Evolutionary conservation across 2,797 vertebrate species (phyloP).

Genomic region (Malurus leucopterus): DNA sequence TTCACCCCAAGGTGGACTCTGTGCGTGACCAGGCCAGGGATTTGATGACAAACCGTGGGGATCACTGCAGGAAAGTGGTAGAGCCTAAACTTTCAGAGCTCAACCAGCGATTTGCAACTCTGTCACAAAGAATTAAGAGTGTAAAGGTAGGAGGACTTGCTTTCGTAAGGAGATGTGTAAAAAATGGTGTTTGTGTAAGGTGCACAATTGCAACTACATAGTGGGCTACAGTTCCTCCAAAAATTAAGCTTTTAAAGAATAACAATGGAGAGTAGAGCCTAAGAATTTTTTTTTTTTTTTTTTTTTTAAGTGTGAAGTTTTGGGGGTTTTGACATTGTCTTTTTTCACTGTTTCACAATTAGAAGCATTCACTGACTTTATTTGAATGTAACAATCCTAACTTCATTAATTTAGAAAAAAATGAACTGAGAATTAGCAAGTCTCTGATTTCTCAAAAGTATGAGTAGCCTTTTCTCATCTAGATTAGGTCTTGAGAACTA

Average conservation of each 20-base stretch:
- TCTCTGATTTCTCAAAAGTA: background rate
- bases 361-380: background rate
- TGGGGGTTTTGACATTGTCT: accelerated
- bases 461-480: background rate
- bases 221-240: background rate
- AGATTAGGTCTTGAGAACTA: background rate
- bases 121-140: conserved; percentile 85
- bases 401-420: background rate
- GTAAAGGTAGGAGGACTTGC: conserved; percentile 83
- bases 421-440: background rate
- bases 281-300: background rate
- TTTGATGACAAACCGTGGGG: conserved; percentile 87
- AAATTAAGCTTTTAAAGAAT: conserved; percentile 7
- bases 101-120: conserved; percentile 80
- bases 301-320: background rate
- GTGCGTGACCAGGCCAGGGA: conserved; percentile 83
- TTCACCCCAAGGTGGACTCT: conserved; percentile 83
- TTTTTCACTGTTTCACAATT: background rate
- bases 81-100: conserved; percentile 87
- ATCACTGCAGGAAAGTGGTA: conserved; percentile 89
- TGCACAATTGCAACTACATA: background rate
- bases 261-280: background rate
- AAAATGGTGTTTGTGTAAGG: conserved; percentile 36
- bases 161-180: conserved; percentile 40
- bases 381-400: background rate